A percentile compares a stretch with the other conserved stretches of the same genome.
phyloP scores from a whole-genome alignment of 37 sponge, comb jelly and placozoan species.

The Petrosia ficiformis region DNA sequence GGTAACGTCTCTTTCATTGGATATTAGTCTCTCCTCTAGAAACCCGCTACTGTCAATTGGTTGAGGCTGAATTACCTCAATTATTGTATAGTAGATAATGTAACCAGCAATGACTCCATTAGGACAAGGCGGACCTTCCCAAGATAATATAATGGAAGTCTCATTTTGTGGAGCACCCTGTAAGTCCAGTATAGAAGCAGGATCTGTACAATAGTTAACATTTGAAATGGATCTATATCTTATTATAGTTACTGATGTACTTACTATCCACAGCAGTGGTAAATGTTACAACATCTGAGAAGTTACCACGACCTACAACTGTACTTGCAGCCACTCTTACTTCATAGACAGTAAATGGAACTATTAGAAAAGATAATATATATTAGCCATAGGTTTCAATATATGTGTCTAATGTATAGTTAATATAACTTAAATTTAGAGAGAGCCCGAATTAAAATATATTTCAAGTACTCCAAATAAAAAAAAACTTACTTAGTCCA shows the following conservation, averaged over 20 bases:
- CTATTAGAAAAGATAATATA: no score
- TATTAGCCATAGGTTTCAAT: no score
- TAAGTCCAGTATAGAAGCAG: background rate
- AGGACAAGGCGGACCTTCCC: constrained; percentile 36
- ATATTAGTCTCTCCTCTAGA: no score
- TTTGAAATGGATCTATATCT: background rate
- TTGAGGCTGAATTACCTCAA: background rate
- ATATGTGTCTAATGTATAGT: background rate
- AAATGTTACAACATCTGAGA: background rate
- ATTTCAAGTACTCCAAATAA: no score
- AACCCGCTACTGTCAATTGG: background rate
- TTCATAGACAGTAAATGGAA: no score
- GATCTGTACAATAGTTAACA: background rate
- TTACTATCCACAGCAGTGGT: background rate
- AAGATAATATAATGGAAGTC: no score
- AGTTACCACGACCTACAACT: background rate
- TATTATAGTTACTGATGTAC: background rate
- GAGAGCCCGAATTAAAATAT: no score
- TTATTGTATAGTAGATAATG: constrained; percentile 3
- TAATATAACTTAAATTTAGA: no score
- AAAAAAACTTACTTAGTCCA: no score
- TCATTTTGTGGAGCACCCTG: background rate
- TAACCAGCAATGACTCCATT: constrained; percentile 30
- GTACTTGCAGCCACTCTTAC: no score
- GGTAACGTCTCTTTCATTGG: no score